phyloP scores from a whole-genome alignment of 2,797 vertebrate species.

The Hybognathus amarus region DNA sequence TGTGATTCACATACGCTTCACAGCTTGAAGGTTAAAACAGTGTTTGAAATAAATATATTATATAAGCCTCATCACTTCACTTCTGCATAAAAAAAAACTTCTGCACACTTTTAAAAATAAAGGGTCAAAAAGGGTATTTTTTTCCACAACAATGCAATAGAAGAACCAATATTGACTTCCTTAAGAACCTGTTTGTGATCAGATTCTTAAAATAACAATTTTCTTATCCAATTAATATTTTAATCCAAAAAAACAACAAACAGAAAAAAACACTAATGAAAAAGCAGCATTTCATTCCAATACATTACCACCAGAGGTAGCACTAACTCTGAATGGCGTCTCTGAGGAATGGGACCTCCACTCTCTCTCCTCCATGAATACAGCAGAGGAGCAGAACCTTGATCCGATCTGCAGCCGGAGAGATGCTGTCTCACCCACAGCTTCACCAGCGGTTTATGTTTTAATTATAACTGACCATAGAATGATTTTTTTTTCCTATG shows the following conservation, averaged over 20 bases:
- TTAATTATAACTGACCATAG: background rate
- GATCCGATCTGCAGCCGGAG: conserved; percentile 73
- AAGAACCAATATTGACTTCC: background rate
- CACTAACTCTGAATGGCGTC: conserved; percentile 75
- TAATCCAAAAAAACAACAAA: too few species aligned
- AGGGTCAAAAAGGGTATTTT: background rate
- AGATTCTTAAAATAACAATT: too few species aligned
- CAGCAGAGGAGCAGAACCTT: conserved; percentile 71
- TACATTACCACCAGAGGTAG: conserved; percentile 66
- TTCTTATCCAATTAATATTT: too few species aligned
- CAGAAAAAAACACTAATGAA: too few species aligned
- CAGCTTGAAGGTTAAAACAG: conserved; percentile 70
- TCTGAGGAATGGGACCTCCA: conserved; percentile 58
- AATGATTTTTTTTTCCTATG: background rate
- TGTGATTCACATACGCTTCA: conserved; percentile 67
- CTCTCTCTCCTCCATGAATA: conserved; percentile 73
- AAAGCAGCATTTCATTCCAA: background rate
- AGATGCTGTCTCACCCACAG: conserved; percentile 66
- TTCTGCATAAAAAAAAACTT: background rate
- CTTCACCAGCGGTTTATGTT: conserved; percentile 57
- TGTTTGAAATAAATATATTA: background rate
- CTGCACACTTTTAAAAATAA: background rate
- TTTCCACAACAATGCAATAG: background rate
- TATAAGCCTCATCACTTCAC: background rate
- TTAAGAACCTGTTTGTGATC: too few species aligned